These are phyloP conservation scores for Cryptotis parvus DNA, from an alignment of 2,113 vertebrate genomes.

Conservation along the genomic window DNA sequence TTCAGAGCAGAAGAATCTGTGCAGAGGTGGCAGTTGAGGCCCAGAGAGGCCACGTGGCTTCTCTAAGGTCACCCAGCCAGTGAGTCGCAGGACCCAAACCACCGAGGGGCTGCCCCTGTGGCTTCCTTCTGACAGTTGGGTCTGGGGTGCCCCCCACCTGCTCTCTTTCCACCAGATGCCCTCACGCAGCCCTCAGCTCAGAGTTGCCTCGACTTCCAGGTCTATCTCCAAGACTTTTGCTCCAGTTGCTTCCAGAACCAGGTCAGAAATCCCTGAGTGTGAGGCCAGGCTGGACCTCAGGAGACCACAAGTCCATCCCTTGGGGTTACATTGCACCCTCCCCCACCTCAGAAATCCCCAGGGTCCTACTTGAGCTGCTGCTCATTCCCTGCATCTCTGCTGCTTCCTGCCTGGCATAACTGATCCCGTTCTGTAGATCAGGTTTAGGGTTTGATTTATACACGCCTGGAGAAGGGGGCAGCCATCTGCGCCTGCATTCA, in stretches of 20 bases:
- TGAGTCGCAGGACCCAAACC: neutral
- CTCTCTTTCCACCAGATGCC: fast-evolving
- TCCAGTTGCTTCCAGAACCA: neutral
- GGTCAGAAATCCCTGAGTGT: neutral
- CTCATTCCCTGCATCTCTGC: fast-evolving
- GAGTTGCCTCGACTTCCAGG: neutral
- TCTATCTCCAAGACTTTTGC: neutral
- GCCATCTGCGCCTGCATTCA: neutral
- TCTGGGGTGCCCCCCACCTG: neutral
- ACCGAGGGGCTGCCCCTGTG: neutral
- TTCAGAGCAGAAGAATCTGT: too few species aligned
- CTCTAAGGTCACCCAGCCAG: neutral
- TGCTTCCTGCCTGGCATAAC: neutral
- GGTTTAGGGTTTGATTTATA: neutral
- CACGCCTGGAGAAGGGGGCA: neutral
- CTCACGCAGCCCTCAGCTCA: neutral
- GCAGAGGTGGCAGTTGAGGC: neutral
- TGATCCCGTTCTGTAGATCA: neutral
- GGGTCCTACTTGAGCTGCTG: fast-evolving
- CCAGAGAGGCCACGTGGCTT: neutral
- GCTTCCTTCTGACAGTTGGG: neutral
- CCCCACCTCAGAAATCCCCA: neutral
- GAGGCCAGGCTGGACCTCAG: neutral
- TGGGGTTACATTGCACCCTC: neutral
- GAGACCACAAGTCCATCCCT: neutral